Conservation (phyloP, 2,888 invertebrate genomes). For the Sminthurinus aureus region DNA sequence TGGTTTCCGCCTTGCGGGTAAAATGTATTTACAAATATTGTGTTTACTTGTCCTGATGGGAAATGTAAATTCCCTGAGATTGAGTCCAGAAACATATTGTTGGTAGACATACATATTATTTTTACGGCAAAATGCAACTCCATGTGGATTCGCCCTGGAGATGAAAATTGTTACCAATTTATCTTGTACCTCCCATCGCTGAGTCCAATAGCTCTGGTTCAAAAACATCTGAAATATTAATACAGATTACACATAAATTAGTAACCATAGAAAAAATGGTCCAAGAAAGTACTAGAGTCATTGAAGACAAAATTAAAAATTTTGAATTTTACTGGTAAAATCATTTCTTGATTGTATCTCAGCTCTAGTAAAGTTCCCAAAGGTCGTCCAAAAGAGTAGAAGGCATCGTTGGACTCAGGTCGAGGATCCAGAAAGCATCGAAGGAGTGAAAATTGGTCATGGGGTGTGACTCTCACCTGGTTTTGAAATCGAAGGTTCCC, state of each 20-base stretch:
- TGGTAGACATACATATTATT: not conserved
- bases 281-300: not conserved
- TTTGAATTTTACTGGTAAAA: conserved; percentile 7
- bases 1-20: not conserved
- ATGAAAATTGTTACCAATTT: not conserved
- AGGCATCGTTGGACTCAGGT: not conserved
- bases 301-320: not conserved
- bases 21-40: not conserved
- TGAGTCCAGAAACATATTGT: not conserved
- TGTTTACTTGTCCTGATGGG: not conserved
- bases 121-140: not conserved
- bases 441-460: not conserved
- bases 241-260: not conserved
- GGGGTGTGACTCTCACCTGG: not conserved
- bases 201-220: not conserved
- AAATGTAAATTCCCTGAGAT: not conserved
- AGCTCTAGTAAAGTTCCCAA: not conserved
- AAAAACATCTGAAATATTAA: not conserved
- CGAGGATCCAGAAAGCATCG: not conserved
- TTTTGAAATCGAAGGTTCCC: not conserved
- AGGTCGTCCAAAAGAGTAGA: not conserved
- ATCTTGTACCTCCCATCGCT: not conserved
- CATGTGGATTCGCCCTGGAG: not conserved
- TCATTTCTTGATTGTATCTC: not conserved
- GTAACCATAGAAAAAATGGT: not conserved